Percentiles rank a stretch among this genome's conserved stretches.
Conservation (phyloP, 2,888 invertebrate species). For the Rhingia campestris region DNA sequence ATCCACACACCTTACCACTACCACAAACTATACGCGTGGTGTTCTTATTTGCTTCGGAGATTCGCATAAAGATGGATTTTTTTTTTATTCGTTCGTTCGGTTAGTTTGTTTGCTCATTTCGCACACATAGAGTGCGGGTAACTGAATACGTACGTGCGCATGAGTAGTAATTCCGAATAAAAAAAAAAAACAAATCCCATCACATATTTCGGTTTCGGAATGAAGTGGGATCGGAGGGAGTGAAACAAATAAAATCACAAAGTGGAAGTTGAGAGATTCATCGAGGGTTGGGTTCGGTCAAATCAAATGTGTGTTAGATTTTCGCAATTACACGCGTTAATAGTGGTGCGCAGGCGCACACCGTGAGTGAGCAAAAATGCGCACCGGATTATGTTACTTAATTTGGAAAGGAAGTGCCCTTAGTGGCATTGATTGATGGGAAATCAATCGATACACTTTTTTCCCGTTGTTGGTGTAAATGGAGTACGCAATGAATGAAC, state of each 20-base stretch:
- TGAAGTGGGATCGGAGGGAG: conserved; percentile 16
- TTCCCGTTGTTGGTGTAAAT: not conserved
- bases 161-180: conserved; percentile 31
- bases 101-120: conserved; percentile 66
- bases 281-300: conserved; percentile 56
- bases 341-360: conserved; percentile 7
- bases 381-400: conserved; percentile 39
- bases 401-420: conserved; percentile 62
- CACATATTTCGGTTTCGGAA: conserved; percentile 55
- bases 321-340: conserved; percentile 32
- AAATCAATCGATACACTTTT: conserved; percentile 35
- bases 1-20: conserved; percentile 42
- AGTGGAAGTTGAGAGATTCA: not conserved
- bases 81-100: no score
- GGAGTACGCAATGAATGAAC: conserved; percentile 17
- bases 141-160: conserved; percentile 52
- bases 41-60: conserved; percentile 67
- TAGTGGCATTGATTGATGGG: conserved; percentile 51
- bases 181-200: conserved; percentile 48
- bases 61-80: conserved; percentile 51
- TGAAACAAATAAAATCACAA: conserved; percentile 40
- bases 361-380: conserved; percentile 31
- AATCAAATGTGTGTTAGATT: conserved; percentile 46
- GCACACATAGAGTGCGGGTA: conserved; percentile 43
- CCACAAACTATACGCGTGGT: conserved; percentile 31